Base-by-base conservation (phyloP, 2,888 invertebrate species). In the Ceramica pisi region DNA sequence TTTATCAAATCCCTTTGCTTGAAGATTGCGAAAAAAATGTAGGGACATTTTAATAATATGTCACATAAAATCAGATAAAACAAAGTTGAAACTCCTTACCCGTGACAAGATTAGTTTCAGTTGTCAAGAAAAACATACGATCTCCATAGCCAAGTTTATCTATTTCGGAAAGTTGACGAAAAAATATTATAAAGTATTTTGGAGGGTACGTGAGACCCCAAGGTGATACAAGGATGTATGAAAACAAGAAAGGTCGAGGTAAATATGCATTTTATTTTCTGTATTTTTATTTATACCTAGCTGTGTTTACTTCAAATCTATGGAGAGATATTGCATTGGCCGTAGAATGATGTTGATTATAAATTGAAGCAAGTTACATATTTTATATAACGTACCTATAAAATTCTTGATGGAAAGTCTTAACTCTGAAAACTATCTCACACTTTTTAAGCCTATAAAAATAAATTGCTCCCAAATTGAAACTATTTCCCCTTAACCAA, bases 141-240 rank as follows among this genome's bases (percentile, higher is more conserved):
- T 88, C 84, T 86, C 63, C 78, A 76, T 77, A 75, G 75, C 73
- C 23, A 91, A 90, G 88, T 90, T 91, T 90, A 87, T 88, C 86
- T 90, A 88, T 89, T 87, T 87, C 77, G 71, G 70, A 87, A 88
- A 90, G 80, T 88, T 85, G 76, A 85, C 71, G 84, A 86, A 87
- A 86, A 89, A 88, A 89, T 90, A 89, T 89, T 90, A 90, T 87
- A 87, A 90, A 89, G 87, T 88, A 88, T 89, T 90, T 89, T 88
- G 82, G 82, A 81, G 78, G 81, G 82, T 85, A 83, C 79, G 65
- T 79, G 73, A 67, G 75, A 73, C 70, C 61, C 71, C 60, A 77
- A 83, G 81, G 76, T 82, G 69, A 68, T 50, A 78, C 70, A 55
- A 59, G 61, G 87, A 85, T 71, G 63, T 80, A 71, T 44, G 21